Percentiles rank a stretch among this genome's conserved stretches.
Evolutionary conservation across 1,140 invertebrate genomes (phyloP).

Genomic region (Yoshiicerus persimilis): DNA sequence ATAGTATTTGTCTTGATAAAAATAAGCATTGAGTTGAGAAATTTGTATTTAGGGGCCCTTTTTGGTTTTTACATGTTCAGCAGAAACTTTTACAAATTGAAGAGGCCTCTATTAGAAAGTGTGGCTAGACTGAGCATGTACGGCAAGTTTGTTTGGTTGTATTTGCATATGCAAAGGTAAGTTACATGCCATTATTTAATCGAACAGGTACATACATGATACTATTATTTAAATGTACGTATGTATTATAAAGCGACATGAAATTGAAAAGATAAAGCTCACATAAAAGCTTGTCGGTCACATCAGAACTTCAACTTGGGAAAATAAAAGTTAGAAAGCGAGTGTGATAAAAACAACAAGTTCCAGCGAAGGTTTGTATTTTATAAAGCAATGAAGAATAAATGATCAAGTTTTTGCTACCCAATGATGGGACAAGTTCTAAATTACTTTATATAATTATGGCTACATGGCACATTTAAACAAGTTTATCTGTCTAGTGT

Average conservation of each 20-base stretch:
- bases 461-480: background rate
- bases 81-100: too few species aligned
- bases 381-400: background rate
- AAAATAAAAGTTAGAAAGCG: background rate
- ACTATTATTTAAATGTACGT: background rate
- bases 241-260: background rate
- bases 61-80: too few species aligned
- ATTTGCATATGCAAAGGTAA: too few species aligned
- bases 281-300: background rate
- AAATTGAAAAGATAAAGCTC: background rate
- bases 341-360: background rate
- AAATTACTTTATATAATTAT: background rate
- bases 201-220: background rate
- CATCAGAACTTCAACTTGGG: background rate
- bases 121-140: too few species aligned
- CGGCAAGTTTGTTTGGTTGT: too few species aligned
- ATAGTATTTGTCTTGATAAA: too few species aligned
- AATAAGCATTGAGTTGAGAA: too few species aligned
- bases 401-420: background rate
- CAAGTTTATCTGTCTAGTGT: background rate
- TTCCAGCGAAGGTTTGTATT: background rate
- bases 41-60: too few species aligned
- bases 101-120: too few species aligned
- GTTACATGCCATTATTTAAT: background rate
- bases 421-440: background rate